phyloP scores from a whole-genome alignment of 53 echinoderm and acorn worm genomes.

The Paracentrotus lividus region DNA sequence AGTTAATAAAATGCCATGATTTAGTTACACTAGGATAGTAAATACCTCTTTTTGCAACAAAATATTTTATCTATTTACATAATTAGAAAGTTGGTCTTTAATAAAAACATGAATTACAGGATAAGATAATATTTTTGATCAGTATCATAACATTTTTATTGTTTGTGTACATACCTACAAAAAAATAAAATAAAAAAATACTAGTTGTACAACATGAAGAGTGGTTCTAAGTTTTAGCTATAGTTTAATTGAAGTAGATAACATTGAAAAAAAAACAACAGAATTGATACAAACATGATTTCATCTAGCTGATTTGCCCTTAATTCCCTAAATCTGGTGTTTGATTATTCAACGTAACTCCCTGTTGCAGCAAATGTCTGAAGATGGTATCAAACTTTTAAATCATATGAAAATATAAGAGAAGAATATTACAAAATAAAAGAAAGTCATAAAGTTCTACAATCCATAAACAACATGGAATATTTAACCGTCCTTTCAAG shows the following conservation, averaged over 20 bases:
- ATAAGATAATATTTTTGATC: no score
- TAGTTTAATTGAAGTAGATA: no score
- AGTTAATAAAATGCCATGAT: slow-evolving; percentile 7
- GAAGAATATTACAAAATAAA: neutral
- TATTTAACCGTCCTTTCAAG: neutral
- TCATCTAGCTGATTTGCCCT: no score
- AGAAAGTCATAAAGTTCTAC: neutral
- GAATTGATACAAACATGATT: neutral
- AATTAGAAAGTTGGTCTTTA: neutral
- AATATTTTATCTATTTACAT: slow-evolving; percentile 9
- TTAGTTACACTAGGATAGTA: neutral
- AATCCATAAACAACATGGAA: neutral
- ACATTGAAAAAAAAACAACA: neutral
- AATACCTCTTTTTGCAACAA: neutral
- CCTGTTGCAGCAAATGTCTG: neutral
- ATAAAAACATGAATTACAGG: no score
- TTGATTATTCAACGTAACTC: neutral
- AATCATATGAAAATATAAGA: neutral
- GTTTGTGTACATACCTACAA: no score
- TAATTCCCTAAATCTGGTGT: neutral
- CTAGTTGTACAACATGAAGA: no score
- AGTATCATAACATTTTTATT: no score
- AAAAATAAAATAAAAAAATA: no score
- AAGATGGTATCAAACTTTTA: neutral
- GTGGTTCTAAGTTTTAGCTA: no score